phyloP scores from a whole-genome alignment of 1,140 invertebrate genomes.

The Batillaria attramentaria region DNA sequence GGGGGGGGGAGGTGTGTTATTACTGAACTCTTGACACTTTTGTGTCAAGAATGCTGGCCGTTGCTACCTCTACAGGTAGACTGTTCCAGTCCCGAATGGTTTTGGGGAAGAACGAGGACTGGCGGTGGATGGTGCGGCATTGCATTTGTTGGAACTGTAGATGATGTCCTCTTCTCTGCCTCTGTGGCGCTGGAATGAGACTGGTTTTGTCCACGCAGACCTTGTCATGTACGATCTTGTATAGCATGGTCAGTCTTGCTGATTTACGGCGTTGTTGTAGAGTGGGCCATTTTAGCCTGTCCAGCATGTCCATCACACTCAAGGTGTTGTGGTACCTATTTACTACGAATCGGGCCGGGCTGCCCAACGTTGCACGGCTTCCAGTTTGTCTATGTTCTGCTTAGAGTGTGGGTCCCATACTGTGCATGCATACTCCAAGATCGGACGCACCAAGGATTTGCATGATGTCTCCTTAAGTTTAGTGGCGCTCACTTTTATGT shows the following conservation, averaged over 20 bases:
- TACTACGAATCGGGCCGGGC: not conserved
- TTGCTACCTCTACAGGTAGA: too few relatives aligned
- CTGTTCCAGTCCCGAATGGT: too few relatives aligned
- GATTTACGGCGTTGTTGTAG: slow-evolving; percentile 5
- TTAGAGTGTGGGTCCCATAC: slow-evolving; percentile 22
- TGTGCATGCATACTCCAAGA: slow-evolving; percentile 14
- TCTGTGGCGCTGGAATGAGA: too few relatives aligned
- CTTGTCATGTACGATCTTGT: slow-evolving; percentile 23
- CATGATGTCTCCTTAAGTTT: slow-evolving; percentile 8
- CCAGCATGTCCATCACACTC: slow-evolving; percentile 18
- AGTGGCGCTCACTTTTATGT: not conserved
- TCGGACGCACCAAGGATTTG: not conserved
- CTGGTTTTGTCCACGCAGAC: not conserved
- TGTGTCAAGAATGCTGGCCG: too few relatives aligned
- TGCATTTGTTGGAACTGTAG: too few relatives aligned
- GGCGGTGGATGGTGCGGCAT: too few relatives aligned
- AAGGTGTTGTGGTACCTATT: slow-evolving; percentile 29
- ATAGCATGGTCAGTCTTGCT: slow-evolving; percentile 25
- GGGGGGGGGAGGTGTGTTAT: too few relatives aligned
- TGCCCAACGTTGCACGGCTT: slow-evolving; percentile 4
- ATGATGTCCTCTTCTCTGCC: too few relatives aligned
- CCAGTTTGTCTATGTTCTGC: not conserved
- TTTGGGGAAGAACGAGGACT: too few relatives aligned
- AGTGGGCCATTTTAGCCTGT: not conserved
- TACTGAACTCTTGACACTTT: too few relatives aligned